Evolutionary conservation across 30 jellyfish, hydroid and myxozoan genomes (phyloP).

Genomic region (Phacellophora camtschatica): DNA sequence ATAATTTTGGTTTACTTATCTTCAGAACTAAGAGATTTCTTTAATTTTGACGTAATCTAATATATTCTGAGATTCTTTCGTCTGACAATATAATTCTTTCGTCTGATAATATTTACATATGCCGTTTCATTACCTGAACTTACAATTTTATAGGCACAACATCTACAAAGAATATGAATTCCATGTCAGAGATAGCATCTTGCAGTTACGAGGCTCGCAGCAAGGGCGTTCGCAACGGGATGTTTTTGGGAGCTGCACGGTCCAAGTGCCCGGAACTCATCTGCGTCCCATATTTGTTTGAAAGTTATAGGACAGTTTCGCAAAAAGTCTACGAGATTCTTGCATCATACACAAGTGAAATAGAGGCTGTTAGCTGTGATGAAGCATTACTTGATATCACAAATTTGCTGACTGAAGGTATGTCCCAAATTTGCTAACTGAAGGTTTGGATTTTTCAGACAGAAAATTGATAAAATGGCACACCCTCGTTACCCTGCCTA

Average conservation of each 20-base stretch:
- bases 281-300: conserved; percentile 95
- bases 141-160: conserved; percentile 8
- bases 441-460: no score
- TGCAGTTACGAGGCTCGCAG: conserved; percentile 98
- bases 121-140: no score
- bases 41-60: no score
- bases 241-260: conserved; percentile 83
- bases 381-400: conserved; percentile 94
- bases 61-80: no score
- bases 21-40: no score
- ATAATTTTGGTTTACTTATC: no score
- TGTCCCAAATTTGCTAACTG: no score
- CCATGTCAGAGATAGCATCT: conserved; percentile 94
- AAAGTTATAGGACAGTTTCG: conserved; percentile 88
- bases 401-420: conserved; percentile 41
- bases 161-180: conserved; percentile 22
- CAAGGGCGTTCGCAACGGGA: conserved; percentile 92
- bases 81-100: no score
- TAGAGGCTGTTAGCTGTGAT: conserved; percentile 98
- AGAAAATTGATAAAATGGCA: no score
- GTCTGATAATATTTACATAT: no score
- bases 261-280: conserved; percentile 75
- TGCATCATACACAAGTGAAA: conserved; percentile 67
- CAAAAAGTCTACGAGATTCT: conserved; percentile 84
- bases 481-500: no score